Evolutionary conservation across 1,140 invertebrate genomes (phyloP), one percentile per base, ranked within the genome.

Genomic region (Drosophila equinoxialis): DNA sequence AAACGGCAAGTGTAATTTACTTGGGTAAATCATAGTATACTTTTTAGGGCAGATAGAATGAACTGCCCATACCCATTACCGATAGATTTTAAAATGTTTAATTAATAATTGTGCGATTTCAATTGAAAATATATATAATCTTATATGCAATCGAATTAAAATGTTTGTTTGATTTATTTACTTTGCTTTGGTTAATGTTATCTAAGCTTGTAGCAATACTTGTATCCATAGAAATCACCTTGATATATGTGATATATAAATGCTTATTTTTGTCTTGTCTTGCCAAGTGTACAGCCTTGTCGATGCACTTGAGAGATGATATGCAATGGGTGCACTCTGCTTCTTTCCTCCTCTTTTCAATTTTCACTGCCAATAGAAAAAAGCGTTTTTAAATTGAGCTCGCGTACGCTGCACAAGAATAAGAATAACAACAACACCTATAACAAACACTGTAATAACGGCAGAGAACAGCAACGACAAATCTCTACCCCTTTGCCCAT

Each of bases 341-440:
- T 11, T 4, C 10, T 13, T 8, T 14, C 35, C 26, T 42, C 48
- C 23, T 63, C 70, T 71, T 77, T 65, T 45, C 64, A 54, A 64
- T 33, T 65, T 65, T 58, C 73, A 59, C 42, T 65, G 79, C 60
- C 65, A 79, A 63, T 66, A 66, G 60, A 82, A 23, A 48, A 51
- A 76, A 83, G 67, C 83, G 84, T 89, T 89, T 51, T 87, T 80
- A 87, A 87, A 87, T 80, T 89, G 86, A 77, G 80, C 84, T 71
- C 76, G 70, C 77, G 73, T 77, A 70, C 75, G 59, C 48, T 76
- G 66, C 71, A 73, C 66, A 51, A 20, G 55, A 75, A 64, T 48
- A 62, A 8, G 71, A 71, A 66, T 55, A 77, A 14, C 66, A 70
- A 65, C 35, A 55, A 30, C 62, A 70, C 39, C 23, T 64, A 39